These are phyloP conservation scores for Pissodes strobi DNA, from an alignment of 1,140 invertebrate species.

Conservation along the genomic window DNA sequence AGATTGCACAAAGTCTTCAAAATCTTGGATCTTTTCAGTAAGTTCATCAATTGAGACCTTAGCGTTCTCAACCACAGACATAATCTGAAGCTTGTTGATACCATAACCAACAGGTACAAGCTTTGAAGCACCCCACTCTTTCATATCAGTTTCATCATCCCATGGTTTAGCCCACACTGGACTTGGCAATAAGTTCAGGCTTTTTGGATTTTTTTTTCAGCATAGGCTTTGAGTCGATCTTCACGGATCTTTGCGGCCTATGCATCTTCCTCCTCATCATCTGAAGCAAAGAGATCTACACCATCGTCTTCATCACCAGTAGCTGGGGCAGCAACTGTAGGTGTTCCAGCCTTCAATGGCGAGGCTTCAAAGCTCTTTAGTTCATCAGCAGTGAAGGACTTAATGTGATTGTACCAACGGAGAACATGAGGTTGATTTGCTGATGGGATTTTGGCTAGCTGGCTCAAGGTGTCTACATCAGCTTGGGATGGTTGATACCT, in stretches of 20 bases:
- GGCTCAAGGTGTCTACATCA: slow-evolving; percentile 82
- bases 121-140: slow-evolving; percentile 93
- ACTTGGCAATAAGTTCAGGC: slow-evolving; percentile 90
- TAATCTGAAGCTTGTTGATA: slow-evolving; percentile 94
- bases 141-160: slow-evolving; percentile 97
- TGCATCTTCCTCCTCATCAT: slow-evolving; percentile 75
- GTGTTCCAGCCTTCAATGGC: slow-evolving; percentile 61
- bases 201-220: slow-evolving; percentile 94
- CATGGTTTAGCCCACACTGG: slow-evolving; percentile 94
- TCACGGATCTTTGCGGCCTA: slow-evolving; percentile 82
- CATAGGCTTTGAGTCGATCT: slow-evolving; percentile 85
- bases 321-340: slow-evolving; percentile 55
- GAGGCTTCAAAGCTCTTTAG: slow-evolving; percentile 60
- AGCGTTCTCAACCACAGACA: slow-evolving; percentile 93
- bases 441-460: slow-evolving; percentile 74
- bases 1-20: slow-evolving; percentile 92
- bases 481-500: slow-evolving; percentile 87
- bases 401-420: slow-evolving; percentile 96
- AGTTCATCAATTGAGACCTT: slow-evolving; percentile 90
- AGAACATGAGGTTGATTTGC: slow-evolving; percentile 73
- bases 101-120: slow-evolving; percentile 93
- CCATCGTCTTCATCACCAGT: slow-evolving; percentile 72
- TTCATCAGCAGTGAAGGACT: slow-evolving; percentile 71
- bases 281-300: slow-evolving; percentile 88
- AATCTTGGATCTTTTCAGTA: slow-evolving; percentile 84